These are phyloP conservation scores for Drosophila vallismaia DNA, from an alignment of 2,888 invertebrate species.

Conservation along the genomic window DNA sequence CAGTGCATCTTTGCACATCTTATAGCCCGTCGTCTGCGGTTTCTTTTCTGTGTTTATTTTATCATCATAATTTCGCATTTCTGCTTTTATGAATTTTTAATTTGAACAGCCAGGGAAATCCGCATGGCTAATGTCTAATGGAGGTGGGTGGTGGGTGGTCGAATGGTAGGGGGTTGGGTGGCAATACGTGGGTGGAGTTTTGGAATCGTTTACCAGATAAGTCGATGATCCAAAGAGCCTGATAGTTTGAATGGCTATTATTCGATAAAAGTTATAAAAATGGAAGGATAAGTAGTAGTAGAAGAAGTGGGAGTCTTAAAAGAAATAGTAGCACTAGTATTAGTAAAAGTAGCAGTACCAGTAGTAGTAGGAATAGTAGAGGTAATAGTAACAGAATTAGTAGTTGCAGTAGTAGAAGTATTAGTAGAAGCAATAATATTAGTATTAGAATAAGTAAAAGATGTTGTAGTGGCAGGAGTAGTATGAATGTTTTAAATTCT, in stretches of 20 bases:
- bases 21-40: conserved; percentile 54
- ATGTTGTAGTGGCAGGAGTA: too few species aligned
- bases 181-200: neutral
- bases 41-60: conserved; percentile 73
- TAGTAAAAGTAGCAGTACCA: too few species aligned
- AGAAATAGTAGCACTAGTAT: too few species aligned
- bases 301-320: too few species aligned
- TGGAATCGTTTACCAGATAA: conserved; percentile 7
- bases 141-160: neutral
- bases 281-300: neutral
- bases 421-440: too few species aligned
- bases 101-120: conserved; percentile 59
- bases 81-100: conserved; percentile 80
- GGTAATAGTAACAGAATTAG: too few species aligned
- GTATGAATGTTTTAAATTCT: too few species aligned
- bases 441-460: too few species aligned
- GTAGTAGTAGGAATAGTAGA: too few species aligned
- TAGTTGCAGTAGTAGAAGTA: too few species aligned
- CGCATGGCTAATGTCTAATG: conserved; percentile 35
- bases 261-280: neutral
- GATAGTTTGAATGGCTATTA: conserved; percentile 15
- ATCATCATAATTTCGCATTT: conserved; percentile 79
- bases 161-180: neutral
- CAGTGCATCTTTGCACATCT: conserved; percentile 11
- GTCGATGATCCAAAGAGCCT: conserved; percentile 19